Evolutionary conservation across 2,113 vertebrate species (phyloP).

Genomic region (Ammodytes dubius): DNA sequence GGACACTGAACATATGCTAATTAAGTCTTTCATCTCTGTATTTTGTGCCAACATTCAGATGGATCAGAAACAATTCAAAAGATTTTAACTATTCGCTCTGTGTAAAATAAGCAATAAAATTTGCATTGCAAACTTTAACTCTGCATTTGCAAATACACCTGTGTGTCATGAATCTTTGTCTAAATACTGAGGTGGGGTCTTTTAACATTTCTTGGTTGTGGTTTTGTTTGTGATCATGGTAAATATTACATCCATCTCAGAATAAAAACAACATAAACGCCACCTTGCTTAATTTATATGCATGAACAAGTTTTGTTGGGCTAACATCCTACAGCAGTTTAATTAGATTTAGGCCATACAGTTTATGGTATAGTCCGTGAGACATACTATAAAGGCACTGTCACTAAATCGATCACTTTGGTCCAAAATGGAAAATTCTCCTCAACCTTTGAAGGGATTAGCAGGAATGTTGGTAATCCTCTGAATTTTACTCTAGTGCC

Average conservation of each 20-base stretch:
- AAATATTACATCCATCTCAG: no score
- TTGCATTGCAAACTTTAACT: slow-evolving; percentile 26
- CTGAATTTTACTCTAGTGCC: background rate
- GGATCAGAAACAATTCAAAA: slow-evolving; percentile 2
- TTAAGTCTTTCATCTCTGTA: background rate
- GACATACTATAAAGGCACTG: no score
- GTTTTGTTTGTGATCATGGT: no score
- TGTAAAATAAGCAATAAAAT: slow-evolving; percentile 3
- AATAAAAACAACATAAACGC: no score
- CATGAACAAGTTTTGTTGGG: background rate
- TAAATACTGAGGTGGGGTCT: slow-evolving; percentile 5
- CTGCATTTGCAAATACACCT: slow-evolving; percentile 4
- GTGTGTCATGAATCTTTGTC: background rate
- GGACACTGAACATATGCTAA: background rate
- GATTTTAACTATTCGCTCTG: background rate
- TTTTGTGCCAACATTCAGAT: background rate
- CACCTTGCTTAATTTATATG: no score
- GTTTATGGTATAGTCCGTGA: no score
- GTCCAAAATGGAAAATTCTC: background rate
- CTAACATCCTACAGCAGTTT: no score
- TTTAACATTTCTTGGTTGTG: no score
- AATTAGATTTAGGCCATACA: no score
- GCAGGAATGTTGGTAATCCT: no score
- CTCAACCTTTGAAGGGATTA: background rate
- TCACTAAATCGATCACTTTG: background rate